Evolutionary conservation across 2,888 invertebrate genomes (phyloP).

Genomic region (Nomada ferruginata): DNA sequence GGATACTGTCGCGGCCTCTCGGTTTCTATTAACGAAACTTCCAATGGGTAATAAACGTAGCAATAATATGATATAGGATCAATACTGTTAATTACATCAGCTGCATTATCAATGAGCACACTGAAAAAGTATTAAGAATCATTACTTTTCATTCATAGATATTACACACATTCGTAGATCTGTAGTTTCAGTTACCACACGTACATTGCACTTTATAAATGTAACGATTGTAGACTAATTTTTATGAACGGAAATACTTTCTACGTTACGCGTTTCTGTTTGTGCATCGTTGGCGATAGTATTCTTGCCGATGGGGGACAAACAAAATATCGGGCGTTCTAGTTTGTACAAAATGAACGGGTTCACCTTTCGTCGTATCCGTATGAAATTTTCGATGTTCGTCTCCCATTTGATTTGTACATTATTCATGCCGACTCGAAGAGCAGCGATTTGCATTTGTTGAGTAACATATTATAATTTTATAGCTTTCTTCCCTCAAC

Average conservation of each 20-base stretch:
- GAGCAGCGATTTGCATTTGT: conserved; percentile 45
- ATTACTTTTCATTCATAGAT: background rate
- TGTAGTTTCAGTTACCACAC: conserved; percentile 19
- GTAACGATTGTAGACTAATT: conserved; percentile 1
- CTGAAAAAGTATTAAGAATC: background rate
- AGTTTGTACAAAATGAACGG: conserved; percentile 55
- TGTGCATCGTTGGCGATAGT: conserved; percentile 21
- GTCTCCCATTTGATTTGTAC: conserved; percentile 43
- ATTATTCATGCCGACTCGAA: conserved; percentile 26
- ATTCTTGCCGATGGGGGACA: conserved; percentile 23
- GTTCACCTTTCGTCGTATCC: conserved; percentile 17
- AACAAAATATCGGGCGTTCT: conserved; percentile 11
- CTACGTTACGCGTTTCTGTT: background rate
- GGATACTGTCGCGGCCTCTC: conserved; percentile 25
- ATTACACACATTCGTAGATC: conserved; percentile 10
- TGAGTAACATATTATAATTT: conserved; percentile 12
- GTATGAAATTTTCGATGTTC: conserved; percentile 30
- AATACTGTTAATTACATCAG: conserved; percentile 29
- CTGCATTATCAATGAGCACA: background rate
- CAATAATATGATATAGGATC: conserved; percentile 13
- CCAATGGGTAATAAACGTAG: background rate
- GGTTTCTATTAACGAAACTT: conserved; percentile 1
- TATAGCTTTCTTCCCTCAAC: conserved; percentile 11
- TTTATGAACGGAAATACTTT: background rate
- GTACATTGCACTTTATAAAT: background rate